Evolutionary conservation across 2,113 vertebrate genomes (phyloP), one percentile per base, ranked within the genome.

Genomic region (Sebastes schlegelii): DNA sequence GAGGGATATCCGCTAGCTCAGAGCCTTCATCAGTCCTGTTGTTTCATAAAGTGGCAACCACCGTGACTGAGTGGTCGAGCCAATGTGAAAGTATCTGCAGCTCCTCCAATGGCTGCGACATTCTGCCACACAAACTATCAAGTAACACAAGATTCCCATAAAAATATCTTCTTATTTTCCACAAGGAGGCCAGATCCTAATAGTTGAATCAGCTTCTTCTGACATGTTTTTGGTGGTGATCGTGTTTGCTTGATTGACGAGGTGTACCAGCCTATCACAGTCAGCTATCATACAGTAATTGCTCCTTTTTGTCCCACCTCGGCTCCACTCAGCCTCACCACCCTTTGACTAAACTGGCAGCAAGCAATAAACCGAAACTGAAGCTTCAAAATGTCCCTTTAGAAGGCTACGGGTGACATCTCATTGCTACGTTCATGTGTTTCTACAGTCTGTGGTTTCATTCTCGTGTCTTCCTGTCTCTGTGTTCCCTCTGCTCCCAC

Each of bases 401-500:
- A 49, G 5, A 79, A 52, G 4, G 40, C 13, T 52, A 1, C 3
- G 3, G 21, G 40, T 54, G 19, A 75, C 34, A 65, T 70, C 11
- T 26, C 13, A 12, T 34, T 49, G 19, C 14, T 46, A n/a, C 13
- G 26, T 54, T 55, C 1, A 19, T 48, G 17, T 40, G 43, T 58
- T 46, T 11, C n/a, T 42, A 34, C n/a, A 19, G 21, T 8, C 5
- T 21, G 43, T 72, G 23, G 21, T 83, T 80, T 82, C 51, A 83
- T 71, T 14, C 73, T 76, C 63, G 52, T 49, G 2, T 83, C 45
- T 66, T 51, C 61, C 55, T 77, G 51, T 88, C 49, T 94, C 10
- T 46, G 68, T 84, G 55, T 46, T 45, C 73, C 64, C n/a, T 84
- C 13, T 89, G 61, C 61, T n/a, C 71, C 78, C 94, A 34, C 96